Evolutionary conservation across 2,113 vertebrate species (phyloP).

Genomic region (Carassius carassius): DNA sequence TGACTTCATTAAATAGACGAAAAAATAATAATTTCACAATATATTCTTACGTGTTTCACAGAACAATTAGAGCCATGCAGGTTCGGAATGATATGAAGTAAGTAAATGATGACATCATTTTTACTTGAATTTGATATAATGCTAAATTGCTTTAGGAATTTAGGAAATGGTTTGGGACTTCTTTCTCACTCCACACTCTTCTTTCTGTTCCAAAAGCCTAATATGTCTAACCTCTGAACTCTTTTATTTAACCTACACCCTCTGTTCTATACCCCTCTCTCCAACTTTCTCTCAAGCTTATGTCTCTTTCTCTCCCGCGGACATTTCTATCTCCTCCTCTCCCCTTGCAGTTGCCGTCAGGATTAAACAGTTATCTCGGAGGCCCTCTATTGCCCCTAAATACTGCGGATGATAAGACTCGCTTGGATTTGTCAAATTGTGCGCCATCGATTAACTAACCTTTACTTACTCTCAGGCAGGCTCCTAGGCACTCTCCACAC

Average conservation of each 20-base stretch:
- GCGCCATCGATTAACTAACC: conserved; percentile 81
- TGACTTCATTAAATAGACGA: not conserved
- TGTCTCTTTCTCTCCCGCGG: not conserved
- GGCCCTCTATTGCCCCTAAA: conserved; percentile 73
- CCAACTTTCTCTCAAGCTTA: conserved; percentile 39
- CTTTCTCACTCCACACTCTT: conserved; percentile 31
- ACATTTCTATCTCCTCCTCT: conserved; percentile 17
- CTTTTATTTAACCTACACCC: conserved; percentile 18
- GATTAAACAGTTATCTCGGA: conserved; percentile 80
- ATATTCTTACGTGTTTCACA: not conserved
- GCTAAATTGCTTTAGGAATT: not conserved
- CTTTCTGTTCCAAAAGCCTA: conserved; percentile 53
- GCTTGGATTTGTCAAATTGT: conserved; percentile 83
- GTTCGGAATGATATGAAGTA: not conserved
- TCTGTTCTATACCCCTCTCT: conserved; percentile 45
- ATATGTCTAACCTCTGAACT: conserved; percentile 52
- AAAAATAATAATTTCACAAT: not conserved
- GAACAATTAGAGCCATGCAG: not conserved
- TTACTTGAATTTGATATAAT: not conserved
- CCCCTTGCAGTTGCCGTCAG: conserved; percentile 57
- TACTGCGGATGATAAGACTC: conserved; percentile 76
- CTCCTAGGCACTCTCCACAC: conserved; percentile 77
- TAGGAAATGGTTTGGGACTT: not conserved
- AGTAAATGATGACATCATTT: not conserved
- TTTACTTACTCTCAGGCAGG: conserved; percentile 76